Percentiles rank a stretch among this genome's conserved stretches.
phyloP scores from a whole-genome alignment of 2,797 vertebrate genomes.

The Xyrichtys novacula region DNA sequence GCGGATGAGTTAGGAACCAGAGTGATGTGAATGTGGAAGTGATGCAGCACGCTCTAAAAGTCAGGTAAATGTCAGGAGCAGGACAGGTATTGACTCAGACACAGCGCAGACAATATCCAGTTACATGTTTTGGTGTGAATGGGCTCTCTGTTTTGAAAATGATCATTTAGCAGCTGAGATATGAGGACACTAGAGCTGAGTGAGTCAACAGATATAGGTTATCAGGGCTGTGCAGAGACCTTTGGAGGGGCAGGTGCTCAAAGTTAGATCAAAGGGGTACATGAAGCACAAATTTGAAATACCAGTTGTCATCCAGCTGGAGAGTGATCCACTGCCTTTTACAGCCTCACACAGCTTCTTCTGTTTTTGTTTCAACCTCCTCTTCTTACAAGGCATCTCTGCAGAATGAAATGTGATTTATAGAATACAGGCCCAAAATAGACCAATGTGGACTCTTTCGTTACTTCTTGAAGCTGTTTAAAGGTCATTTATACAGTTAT shows the following conservation, averaged over 20 bases:
- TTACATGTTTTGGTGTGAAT: not conserved
- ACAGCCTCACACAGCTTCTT: no score
- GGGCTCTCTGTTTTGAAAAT: not conserved
- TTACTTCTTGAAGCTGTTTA: no score
- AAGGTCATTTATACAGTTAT: no score
- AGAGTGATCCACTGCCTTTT: constrained; percentile 6
- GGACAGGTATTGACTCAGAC: constrained; percentile 9
- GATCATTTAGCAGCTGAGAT: not conserved
- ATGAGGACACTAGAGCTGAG: not conserved
- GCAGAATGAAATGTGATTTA: not conserved
- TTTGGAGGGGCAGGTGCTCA: no score
- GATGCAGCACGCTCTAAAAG: constrained; percentile 31
- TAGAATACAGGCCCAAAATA: not conserved
- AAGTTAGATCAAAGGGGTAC: no score
- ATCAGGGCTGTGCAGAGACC: no score
- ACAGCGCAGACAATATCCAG: not conserved
- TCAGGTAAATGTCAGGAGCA: constrained; percentile 49
- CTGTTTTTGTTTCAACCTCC: not conserved
- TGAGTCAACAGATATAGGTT: not conserved
- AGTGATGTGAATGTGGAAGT: not conserved
- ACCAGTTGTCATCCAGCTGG: constrained; percentile 10
- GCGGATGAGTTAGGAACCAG: constrained; percentile 1
- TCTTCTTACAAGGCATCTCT: not conserved
- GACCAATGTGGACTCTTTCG: no score
- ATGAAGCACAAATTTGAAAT: no score